A percentile compares a stretch with the other conserved stretches of the same genome.
Evolutionary conservation across 2,113 vertebrate species (phyloP).

Genomic region (Burhinus bistriatus): DNA sequence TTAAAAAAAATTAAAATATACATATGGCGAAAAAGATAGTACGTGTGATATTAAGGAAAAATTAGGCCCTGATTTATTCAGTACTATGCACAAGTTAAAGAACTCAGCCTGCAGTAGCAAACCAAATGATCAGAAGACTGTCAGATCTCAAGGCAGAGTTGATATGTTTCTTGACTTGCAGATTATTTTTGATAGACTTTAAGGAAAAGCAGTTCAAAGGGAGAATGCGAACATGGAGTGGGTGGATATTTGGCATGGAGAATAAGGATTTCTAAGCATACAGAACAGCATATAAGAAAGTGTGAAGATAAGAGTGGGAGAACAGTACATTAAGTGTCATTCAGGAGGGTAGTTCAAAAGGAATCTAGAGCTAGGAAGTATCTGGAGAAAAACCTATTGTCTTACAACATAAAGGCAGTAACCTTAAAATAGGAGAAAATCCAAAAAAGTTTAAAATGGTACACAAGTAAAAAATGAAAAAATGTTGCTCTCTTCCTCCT

Average conservation of each 20-base stretch:
- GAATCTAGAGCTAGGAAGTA: neutral
- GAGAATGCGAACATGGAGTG: neutral
- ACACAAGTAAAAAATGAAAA: neutral
- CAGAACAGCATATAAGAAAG: neutral
- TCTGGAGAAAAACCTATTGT: neutral
- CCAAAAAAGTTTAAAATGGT: fast-evolving
- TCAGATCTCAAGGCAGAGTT: neutral
- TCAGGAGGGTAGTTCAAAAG: neutral
- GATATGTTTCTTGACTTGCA: neutral
- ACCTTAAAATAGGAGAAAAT: neutral
- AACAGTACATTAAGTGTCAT: neutral
- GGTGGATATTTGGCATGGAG: neutral
- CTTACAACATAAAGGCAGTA: neutral
- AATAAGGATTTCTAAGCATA: neutral
- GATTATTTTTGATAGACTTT: neutral
- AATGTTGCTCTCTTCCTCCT: neutral
- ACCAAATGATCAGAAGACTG: neutral
- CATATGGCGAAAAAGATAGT: neutral
- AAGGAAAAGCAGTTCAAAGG: neutral
- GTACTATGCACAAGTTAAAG: neutral
- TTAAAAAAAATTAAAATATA: neutral
- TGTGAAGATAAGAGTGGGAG: neutral
- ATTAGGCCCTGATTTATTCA: neutral
- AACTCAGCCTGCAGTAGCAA: neutral
- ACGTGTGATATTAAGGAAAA: neutral